Evolutionary conservation across 2,113 vertebrate species (phyloP).

Genomic region (Collichthys lucidus): DNA sequence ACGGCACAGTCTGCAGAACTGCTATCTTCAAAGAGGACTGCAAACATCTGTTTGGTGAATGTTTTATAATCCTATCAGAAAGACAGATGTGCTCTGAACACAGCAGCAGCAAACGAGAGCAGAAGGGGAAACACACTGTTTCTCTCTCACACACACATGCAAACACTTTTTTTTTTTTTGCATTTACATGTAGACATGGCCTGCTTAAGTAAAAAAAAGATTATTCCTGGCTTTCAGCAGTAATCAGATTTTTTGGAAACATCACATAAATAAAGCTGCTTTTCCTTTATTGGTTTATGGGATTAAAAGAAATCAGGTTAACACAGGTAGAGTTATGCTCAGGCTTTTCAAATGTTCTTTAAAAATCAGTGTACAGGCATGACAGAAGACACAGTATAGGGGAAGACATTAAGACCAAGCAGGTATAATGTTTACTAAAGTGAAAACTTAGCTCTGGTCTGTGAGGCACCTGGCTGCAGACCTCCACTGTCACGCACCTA

Average conservation of each 20-base stretch:
- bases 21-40: slow-evolving; percentile 69
- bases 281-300: slow-evolving; percentile 30
- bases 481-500: no score
- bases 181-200: slow-evolving; percentile 38
- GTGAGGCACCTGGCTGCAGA: no score
- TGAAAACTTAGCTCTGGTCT: no score
- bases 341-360: slow-evolving; percentile 2
- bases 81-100: slow-evolving; percentile 75
- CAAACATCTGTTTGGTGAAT: slow-evolving; percentile 74
- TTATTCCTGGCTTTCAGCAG: slow-evolving; percentile 37
- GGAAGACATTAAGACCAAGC: not conserved
- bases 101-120: slow-evolving; percentile 55
- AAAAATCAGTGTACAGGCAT: not conserved
- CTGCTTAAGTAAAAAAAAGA: slow-evolving; percentile 33
- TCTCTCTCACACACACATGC: not conserved
- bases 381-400: not conserved
- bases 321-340: slow-evolving; percentile 28
- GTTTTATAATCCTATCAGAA: slow-evolving; percentile 80
- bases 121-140: slow-evolving; percentile 45
- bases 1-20: slow-evolving; percentile 56
- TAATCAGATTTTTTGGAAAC: slow-evolving; percentile 39
- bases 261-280: slow-evolving; percentile 27
- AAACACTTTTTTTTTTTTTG: slow-evolving; percentile 5
- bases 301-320: slow-evolving; percentile 41
- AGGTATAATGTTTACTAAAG: not conserved